Conservation (phyloP, 2,888 invertebrate species). For the Parnassius mnemosyne region DNA sequence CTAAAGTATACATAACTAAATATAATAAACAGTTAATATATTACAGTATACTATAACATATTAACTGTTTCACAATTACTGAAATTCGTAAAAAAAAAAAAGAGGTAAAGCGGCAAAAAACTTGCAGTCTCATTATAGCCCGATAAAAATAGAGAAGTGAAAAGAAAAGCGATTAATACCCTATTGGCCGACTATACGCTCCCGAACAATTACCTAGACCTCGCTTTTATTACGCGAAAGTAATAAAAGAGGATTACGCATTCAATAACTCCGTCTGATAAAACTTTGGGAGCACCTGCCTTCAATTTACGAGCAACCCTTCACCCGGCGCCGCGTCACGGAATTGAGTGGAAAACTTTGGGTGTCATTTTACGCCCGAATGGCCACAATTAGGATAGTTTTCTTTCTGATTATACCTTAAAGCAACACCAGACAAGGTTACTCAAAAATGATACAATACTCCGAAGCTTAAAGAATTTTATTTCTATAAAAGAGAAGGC, state of each 20-base stretch:
- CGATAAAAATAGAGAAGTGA: conserved; percentile 37
- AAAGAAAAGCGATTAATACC: conserved; percentile 41
- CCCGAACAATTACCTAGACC: conserved; percentile 49
- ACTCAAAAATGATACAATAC: too few species aligned
- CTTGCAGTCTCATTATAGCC: conserved; percentile 68
- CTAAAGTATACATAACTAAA: too few species aligned
- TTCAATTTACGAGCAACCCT: conserved; percentile 58
- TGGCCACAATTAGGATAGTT: conserved; percentile 15
- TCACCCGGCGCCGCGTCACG: conserved; percentile 33
- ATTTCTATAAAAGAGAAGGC: too few species aligned
- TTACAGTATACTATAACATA: too few species aligned
- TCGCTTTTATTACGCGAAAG: conserved; percentile 51
- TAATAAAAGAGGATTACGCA: conserved; percentile 66
- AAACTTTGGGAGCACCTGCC: conserved; percentile 52
- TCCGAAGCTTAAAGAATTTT: too few species aligned
- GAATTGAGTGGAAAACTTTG: conserved; percentile 8
- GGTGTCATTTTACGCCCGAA: conserved; percentile 21
- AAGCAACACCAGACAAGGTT: neutral
- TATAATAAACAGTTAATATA: too few species aligned
- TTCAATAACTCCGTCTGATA: conserved; percentile 65
- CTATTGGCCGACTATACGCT: conserved; percentile 39
- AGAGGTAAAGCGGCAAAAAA: conserved; percentile 48
- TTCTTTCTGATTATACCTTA: conserved; percentile 9
- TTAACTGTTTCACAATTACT: too few species aligned
- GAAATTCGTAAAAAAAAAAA: too few species aligned